Percentiles rank a stretch among this genome's conserved stretches.
These are phyloP conservation scores for Blera fallax DNA, from an alignment of 2,888 invertebrate genomes.

Conservation along the genomic window DNA sequence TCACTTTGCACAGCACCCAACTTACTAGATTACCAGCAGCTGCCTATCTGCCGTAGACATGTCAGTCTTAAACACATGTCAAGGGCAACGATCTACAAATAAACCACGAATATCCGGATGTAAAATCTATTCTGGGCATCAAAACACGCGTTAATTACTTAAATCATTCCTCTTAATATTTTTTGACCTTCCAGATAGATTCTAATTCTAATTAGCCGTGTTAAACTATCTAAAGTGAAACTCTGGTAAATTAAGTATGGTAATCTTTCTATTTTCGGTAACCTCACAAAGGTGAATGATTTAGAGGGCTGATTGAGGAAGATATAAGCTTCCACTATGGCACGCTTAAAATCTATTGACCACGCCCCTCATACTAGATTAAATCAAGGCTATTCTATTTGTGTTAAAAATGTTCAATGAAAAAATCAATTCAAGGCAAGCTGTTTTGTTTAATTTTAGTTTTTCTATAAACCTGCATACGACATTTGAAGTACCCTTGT, in stretches of 20 bases:
- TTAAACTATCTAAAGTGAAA: not conserved
- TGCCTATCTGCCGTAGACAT: too few relatives aligned
- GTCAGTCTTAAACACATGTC: too few relatives aligned
- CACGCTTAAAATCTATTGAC: not conserved
- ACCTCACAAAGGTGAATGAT: not conserved
- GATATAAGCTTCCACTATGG: not conserved
- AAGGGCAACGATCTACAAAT: too few relatives aligned
- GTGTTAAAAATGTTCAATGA: not conserved
- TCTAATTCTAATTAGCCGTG: not conserved
- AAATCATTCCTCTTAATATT: not conserved
- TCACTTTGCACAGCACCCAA: too few relatives aligned
- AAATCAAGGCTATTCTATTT: not conserved
- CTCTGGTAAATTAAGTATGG: not conserved
- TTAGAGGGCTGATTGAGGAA: not conserved
- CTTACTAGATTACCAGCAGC: too few relatives aligned
- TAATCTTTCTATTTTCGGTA: not conserved
- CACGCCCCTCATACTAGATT: not conserved
- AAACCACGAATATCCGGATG: not conserved
- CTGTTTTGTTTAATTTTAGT: not conserved
- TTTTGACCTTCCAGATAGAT: not conserved
- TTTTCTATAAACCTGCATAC: not conserved
- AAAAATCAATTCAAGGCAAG: not conserved
- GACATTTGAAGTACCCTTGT: not conserved
- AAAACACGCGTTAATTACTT: not conserved
- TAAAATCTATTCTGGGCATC: not conserved